Evolutionary conservation across 1,140 invertebrate species (phyloP).

Genomic region (Bursaphelenchus mucronatus): DNA sequence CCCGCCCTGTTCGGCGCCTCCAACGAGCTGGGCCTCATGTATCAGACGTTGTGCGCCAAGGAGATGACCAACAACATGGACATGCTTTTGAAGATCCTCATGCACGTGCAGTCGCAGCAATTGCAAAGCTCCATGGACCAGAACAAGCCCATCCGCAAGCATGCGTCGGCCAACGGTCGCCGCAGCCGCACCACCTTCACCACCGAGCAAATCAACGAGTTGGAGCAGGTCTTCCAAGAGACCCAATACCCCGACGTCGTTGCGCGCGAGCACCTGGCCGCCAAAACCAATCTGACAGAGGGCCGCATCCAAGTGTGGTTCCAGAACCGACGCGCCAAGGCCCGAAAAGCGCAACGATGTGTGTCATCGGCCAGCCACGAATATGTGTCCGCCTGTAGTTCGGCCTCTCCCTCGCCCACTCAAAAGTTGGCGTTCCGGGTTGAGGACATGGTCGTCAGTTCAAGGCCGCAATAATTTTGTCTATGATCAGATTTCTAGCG

Average conservation of each 20-base stretch:
- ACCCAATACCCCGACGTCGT: conserved; percentile 58
- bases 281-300: conserved; percentile 52
- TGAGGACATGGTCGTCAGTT: conserved; percentile 15
- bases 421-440: conserved; percentile 23
- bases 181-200: conserved; percentile 55
- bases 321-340: conserved; percentile 27
- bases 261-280: conserved; percentile 50
- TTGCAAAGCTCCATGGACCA: too few relatives aligned
- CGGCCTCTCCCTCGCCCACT: conserved; percentile 15
- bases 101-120: background rate
- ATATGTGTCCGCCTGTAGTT: background rate
- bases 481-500: too few relatives aligned
- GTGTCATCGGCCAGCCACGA: background rate
- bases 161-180: conserved; percentile 10
- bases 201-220: conserved; percentile 46
- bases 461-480: too few relatives aligned
- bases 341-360: conserved; percentile 12
- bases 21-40: conserved; percentile 5
- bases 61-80: conserved; percentile 3
- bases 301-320: conserved; percentile 54
- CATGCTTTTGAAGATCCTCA: background rate
- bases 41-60: conserved; percentile 4
- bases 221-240: conserved; percentile 50
- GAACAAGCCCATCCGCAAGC: background rate
- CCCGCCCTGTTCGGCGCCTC: too few relatives aligned